Evolutionary conservation across 2,888 invertebrate species (phyloP), one percentile per base, ranked within the genome.

Genomic region (Ephialtes manifestator): DNA sequence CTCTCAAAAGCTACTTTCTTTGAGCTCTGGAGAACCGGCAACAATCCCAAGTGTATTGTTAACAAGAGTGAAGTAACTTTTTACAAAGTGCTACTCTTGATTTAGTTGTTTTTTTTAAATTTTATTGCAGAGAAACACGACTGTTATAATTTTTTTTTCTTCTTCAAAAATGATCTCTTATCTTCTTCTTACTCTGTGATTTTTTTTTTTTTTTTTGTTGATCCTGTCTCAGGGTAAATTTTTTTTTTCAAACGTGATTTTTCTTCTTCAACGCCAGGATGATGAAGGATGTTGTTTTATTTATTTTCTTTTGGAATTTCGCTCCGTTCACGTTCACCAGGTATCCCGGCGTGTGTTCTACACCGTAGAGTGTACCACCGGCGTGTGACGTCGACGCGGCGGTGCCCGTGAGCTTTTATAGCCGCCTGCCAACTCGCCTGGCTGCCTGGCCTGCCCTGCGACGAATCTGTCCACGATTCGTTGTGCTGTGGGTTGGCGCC

Each of bases 371-470:
- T 92, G 91, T 88, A 90, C 90, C 89, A 91, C 91, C 91, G 92
- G 91, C 90, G 91, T 93, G 89, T 92, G 92, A 93, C 91, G 92
- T 90, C 87, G 89, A 87, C 89, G 90, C 87, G 88, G 85, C 87
- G 89, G 85, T 90, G 89, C 89, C 89, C 89, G 88, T 87, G 90
- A 90, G 92, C 92, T 92, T 93, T 92, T 93, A 93, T 93, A 93
- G 93, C 85, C 84, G 85, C 87, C 89, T 88, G 86, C 88, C 86
- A 87, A 88, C 88, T 89, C 84, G 85, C 89, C 85, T 87, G 79
- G 82, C 86, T 20, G 79, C 77, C 70, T 75, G 24, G 80, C 60
- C 81, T 81, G 78, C 82, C 84, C 84, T 84, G 83, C 83, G 77
- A 84, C 82, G 83, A 86, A 81, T 85, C 77, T 39, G 65, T 46